A percentile compares a stretch with the other conserved stretches of the same genome.
phyloP scores from a whole-genome alignment of 2,797 vertebrate species.

The Hirundo rustica region DNA sequence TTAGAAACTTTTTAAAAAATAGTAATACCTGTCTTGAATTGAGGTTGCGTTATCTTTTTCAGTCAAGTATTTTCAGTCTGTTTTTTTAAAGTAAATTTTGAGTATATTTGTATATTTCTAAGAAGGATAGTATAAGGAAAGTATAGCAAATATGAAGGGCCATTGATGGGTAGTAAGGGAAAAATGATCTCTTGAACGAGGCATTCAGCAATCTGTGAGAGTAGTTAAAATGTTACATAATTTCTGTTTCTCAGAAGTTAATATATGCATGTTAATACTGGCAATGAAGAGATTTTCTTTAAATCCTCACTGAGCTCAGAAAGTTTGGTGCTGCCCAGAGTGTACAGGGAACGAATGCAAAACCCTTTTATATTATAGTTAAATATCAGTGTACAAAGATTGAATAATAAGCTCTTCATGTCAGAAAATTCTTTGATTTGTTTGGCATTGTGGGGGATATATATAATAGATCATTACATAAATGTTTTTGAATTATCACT shows the following conservation, averaged over 20 bases:
- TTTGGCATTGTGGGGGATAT: not conserved
- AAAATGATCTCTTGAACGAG: not conserved
- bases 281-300: not conserved
- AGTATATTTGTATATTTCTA: not conserved
- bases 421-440: not conserved
- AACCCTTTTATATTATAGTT: not conserved
- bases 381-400: not conserved
- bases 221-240: not conserved
- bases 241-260: not conserved
- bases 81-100: not conserved
- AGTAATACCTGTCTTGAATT: not conserved
- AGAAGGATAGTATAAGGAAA: not conserved
- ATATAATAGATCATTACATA: not conserved
- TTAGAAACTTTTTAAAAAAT: not conserved
- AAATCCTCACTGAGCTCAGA: not conserved
- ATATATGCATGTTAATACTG: not conserved
- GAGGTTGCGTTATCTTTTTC: not conserved
- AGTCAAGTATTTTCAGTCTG: not conserved
- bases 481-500: not conserved
- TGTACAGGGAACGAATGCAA: not conserved
- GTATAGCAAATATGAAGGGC: not conserved
- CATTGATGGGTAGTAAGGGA: rapidly evolving
- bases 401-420: not conserved
- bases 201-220: not conserved
- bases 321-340: not conserved